Conservation (phyloP, 2,888 invertebrate species). For the Muscina levida region DNA sequence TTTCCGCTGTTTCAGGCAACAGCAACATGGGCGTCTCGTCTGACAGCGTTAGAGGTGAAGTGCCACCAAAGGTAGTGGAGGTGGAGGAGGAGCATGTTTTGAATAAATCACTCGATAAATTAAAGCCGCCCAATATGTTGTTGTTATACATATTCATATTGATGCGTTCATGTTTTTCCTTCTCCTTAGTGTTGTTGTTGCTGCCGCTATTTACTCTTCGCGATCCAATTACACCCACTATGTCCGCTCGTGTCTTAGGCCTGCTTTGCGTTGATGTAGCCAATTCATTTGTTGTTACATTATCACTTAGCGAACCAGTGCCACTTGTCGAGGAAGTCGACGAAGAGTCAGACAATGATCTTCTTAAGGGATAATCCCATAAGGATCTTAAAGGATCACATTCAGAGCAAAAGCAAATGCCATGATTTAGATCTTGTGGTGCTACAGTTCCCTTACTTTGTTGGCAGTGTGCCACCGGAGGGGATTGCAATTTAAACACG, state of each 20-base stretch:
- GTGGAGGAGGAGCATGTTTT: slow-evolving; percentile 60
- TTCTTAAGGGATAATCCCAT: slow-evolving; percentile 79
- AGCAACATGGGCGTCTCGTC: slow-evolving; percentile 61
- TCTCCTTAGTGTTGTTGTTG: slow-evolving; percentile 45
- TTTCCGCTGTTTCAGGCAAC: slow-evolving; percentile 72
- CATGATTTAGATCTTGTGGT: slow-evolving; percentile 62
- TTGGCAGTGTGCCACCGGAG: neutral
- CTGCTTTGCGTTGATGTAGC: neutral
- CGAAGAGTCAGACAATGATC: slow-evolving; percentile 78
- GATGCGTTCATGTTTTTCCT: slow-evolving; percentile 68
- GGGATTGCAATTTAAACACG: neutral
- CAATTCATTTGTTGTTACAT: neutral
- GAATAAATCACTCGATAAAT: slow-evolving; percentile 78
- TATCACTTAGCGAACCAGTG: slow-evolving; percentile 67
- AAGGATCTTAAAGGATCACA: slow-evolving; percentile 79
- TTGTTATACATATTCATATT: slow-evolving; percentile 76
- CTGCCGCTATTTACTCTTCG: slow-evolving; percentile 70
- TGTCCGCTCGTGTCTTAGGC: slow-evolving; percentile 71
- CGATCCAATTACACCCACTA: slow-evolving; percentile 78
- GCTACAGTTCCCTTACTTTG: neutral
- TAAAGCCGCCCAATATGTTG: slow-evolving; percentile 78
- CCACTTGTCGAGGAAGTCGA: slow-evolving; percentile 71
- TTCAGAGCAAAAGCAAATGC: slow-evolving; percentile 74
- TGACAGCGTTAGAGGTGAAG: slow-evolving; percentile 15
- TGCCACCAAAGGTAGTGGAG: slow-evolving; percentile 33